These are phyloP conservation scores for Callitettix versicolor DNA, from an alignment of 1,140 invertebrate species.

Conservation along the genomic window DNA sequence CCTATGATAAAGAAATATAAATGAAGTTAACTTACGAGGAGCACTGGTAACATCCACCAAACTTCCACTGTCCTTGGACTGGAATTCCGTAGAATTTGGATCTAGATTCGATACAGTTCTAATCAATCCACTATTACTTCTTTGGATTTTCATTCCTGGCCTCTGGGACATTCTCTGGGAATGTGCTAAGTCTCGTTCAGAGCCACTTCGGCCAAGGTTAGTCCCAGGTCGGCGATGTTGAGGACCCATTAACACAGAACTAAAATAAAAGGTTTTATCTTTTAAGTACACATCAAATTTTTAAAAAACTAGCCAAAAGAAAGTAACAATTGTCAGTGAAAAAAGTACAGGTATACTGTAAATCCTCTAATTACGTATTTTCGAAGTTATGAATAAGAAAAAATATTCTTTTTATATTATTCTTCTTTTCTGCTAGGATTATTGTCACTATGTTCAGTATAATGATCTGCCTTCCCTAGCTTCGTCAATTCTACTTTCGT, in stretches of 20 bases:
- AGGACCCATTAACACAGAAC: background rate
- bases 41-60: conserved; percentile 38
- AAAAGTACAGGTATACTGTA: no score
- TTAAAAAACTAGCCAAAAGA: no score
- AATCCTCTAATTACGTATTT: no score
- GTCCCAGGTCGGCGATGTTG: conserved; percentile 8
- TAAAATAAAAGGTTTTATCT: no score
- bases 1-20: conserved; percentile 19
- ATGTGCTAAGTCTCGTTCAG: conserved; percentile 40
- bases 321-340: no score
- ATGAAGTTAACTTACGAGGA: conserved; percentile 33
- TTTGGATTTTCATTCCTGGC: conserved; percentile 24
- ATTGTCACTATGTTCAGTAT: no score
- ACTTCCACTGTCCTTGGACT: conserved; percentile 1
- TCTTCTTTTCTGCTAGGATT: no score
- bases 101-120: conserved; percentile 7
- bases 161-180: conserved; percentile 33
- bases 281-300: no score
- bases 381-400: no score
- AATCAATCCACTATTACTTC: conserved; percentile 18
- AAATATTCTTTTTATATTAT: no score
- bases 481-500: no score
- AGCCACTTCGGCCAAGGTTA: conserved; percentile 38
- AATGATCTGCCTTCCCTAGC: no score
- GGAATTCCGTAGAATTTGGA: background rate